Conservation (phyloP, 2,797 vertebrate species). For the Cheirogaleus major region DNA sequence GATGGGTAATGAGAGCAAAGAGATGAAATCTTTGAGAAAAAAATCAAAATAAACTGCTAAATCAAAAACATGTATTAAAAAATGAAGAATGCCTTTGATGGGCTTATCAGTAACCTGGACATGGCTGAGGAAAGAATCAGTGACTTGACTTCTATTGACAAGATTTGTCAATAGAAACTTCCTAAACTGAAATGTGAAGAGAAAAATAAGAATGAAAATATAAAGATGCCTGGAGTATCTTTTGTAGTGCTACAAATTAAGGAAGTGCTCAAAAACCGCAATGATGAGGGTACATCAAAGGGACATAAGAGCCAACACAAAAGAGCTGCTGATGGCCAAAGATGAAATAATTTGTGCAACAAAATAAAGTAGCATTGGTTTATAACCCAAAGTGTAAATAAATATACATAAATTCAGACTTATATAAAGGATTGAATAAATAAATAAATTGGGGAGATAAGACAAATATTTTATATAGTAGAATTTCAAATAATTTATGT, state of each 20-base stretch:
- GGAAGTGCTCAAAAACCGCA: neutral
- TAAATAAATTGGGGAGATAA: neutral
- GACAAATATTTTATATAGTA: neutral
- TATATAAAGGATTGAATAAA: neutral
- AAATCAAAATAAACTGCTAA: neutral
- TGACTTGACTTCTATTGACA: neutral
- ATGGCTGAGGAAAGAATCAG: neutral
- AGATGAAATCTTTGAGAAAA: neutral
- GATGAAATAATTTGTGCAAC: neutral
- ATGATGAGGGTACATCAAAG: neutral
- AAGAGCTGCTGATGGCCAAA: neutral
- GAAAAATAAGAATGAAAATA: neutral
- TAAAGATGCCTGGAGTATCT: neutral
- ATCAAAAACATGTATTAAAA: neutral
- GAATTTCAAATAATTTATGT: neutral
- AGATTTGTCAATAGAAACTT: neutral
- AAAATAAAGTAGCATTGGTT: neutral
- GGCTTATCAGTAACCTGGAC: neutral
- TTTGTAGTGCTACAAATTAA: no score
- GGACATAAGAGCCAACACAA: neutral
- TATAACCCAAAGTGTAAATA: neutral
- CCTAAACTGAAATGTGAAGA: neutral
- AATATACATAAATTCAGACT: neutral
- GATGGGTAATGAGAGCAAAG: no score
- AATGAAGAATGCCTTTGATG: neutral